Conservation (phyloP, 2,888 invertebrate species). For the Tiliacea citrago region DNA sequence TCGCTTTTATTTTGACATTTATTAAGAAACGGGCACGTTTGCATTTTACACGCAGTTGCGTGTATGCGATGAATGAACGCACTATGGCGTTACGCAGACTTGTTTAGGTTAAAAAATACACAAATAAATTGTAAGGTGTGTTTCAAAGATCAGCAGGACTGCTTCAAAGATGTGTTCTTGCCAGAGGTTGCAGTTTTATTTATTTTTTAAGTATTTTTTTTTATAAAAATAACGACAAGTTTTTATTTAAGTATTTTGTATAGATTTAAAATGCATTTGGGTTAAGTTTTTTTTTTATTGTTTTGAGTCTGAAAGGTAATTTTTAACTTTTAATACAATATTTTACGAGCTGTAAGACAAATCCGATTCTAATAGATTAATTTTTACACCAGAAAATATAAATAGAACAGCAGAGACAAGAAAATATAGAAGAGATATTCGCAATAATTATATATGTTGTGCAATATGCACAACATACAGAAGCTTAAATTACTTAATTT, state of each 20-base stretch:
- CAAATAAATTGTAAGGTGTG: background rate
- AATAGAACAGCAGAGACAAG: background rate
- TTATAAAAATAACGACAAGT: background rate
- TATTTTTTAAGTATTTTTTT: constrained; percentile 10
- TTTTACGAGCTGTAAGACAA: background rate
- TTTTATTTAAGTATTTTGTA: constrained; percentile 31
- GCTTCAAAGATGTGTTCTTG: constrained; percentile 1
- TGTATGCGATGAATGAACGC: background rate
- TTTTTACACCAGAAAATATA: background rate
- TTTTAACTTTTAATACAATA: background rate
- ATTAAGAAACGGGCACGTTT: background rate
- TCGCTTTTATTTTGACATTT: background rate
- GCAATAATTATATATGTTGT: background rate
- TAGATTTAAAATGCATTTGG: constrained; percentile 9
- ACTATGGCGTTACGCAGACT: background rate
- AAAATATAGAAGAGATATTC: constrained; percentile 15
- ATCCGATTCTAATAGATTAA: constrained; percentile 1
- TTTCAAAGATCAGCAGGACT: background rate
- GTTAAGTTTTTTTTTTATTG: background rate
- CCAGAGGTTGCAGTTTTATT: constrained; percentile 26
- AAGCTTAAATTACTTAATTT: constrained; percentile 22
- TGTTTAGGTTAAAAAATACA: background rate
- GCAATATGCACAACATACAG: constrained; percentile 11
- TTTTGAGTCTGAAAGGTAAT: background rate
- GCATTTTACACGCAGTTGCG: background rate